Evolutionary conservation across 1,140 invertebrate species (phyloP).

Genomic region (Tetramorium parvispinum): DNA sequence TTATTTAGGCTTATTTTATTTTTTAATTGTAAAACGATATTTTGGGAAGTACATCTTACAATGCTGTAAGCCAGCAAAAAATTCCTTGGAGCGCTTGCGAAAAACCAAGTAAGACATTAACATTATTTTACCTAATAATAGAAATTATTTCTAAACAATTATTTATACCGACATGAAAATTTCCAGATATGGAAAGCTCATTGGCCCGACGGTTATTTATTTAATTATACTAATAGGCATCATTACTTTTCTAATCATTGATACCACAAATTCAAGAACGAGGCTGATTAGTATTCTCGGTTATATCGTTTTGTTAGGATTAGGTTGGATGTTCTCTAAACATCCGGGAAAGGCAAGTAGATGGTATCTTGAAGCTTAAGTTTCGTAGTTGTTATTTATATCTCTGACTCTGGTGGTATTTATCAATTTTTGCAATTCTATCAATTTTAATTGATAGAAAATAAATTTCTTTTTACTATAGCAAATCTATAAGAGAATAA

Average conservation of each 20-base stretch:
- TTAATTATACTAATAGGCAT: constrained; percentile 84
- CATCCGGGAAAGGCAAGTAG: constrained; percentile 83
- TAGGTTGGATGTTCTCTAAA: constrained; percentile 88
- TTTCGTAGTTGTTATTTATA: neutral
- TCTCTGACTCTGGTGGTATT: neutral
- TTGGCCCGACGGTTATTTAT: constrained; percentile 67
- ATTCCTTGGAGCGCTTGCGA: constrained; percentile 1
- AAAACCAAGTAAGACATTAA: constrained; percentile 63
- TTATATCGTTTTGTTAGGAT: constrained; percentile 85
- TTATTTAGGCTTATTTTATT: constrained; percentile 89
- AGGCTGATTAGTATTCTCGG: constrained; percentile 90
- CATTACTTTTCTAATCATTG: constrained; percentile 88
- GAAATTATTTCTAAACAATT: neutral
- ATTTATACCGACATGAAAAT: neutral
- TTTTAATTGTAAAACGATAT: constrained; percentile 88
- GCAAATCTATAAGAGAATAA: neutral
- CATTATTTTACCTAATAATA: neutral
- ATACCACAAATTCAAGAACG: constrained; percentile 87
- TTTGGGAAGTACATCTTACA: constrained; percentile 82
- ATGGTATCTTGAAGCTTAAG: neutral
- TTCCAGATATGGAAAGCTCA: constrained; percentile 60
- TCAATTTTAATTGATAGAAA: neutral
- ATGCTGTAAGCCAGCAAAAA: constrained; percentile 33
- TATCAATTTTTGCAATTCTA: neutral
- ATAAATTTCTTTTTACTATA: neutral